Evolutionary conservation across 2,888 invertebrate species (phyloP), one percentile per base, ranked within the genome.

Genomic region (Cantharis rufa): DNA sequence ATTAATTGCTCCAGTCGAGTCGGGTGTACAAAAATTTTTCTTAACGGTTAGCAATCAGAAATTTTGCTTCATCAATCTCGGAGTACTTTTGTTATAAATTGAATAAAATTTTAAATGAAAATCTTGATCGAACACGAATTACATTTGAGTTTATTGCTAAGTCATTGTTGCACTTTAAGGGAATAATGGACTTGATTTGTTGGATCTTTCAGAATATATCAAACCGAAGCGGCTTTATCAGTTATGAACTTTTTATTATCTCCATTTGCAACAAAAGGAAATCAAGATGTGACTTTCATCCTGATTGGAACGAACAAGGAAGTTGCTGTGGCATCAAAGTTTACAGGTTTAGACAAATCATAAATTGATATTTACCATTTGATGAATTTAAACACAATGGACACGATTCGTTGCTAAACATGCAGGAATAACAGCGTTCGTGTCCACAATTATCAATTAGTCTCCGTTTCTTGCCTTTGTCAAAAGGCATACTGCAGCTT

Each of bases 361-460:
- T 24, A 69, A 27, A 28, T 48, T 48, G 64, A 28, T 15, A 48
- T 78, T 73, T 75, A 82, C 82, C 79, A 70, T 81, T 77, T 80
- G 68, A 78, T 79, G 73, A 90, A 89, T 71, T 80, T 27, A 79
- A 70, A 88, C 98, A 98, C 81, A 97, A 91, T 61, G 97, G 97
- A 88, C 98, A 98, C 81, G 94, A 92, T 88, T 96, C 96, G 90
- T 95, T 96, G 84, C 94, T 93, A 90, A 97, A 96, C 93, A 97
- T 94, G 89, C 98, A 98, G 82, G 96, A 94, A 91, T 97, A 97
- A 89, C 98, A 98, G 80, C 97, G 91, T 88, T 97, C 97, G 91
- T 98, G 98, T 82, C 98, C 97, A 89, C 98, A 98, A 79, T 96
- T 94, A 90, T 98, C 98, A 87, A 97, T 97, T 86, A 98, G 91